Evolutionary conservation across 2,888 invertebrate genomes (phyloP).

Genomic region (Ectemnius continuus): DNA sequence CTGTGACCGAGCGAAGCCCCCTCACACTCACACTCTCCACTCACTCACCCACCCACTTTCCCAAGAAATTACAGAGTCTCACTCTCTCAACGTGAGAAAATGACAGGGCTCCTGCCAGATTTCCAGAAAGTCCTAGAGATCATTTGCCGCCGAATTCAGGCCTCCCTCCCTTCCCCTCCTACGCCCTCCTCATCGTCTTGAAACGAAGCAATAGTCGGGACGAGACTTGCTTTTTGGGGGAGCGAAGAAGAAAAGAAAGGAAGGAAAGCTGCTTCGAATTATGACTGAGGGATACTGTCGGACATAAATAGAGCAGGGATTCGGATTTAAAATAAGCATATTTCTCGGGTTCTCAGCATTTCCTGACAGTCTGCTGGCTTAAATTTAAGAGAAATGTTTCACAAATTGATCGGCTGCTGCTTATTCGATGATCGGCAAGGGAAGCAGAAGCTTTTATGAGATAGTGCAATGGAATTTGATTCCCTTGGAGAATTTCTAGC

Average conservation of each 20-base stretch:
- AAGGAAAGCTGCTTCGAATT: conserved; percentile 21
- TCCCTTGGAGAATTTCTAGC: background rate
- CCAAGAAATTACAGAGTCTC: conserved; percentile 54
- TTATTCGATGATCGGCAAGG: background rate
- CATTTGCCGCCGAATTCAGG: conserved; percentile 5
- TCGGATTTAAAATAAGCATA: conserved; percentile 24
- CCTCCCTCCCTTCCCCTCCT: too few relatives aligned
- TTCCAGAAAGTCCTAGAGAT: conserved; percentile 33
- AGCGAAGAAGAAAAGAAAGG: conserved; percentile 19
- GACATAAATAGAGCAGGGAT: conserved; percentile 24
- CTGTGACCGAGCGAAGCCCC: conserved; percentile 23
- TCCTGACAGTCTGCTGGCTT: background rate
- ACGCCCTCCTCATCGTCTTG: too few relatives aligned
- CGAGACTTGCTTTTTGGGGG: too few relatives aligned
- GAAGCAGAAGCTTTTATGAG: background rate
- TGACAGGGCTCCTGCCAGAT: conserved; percentile 38
- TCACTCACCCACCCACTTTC: conserved; percentile 10
- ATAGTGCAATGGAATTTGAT: background rate
- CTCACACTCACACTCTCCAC: conserved; percentile 29
- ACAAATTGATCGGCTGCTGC: too few relatives aligned
- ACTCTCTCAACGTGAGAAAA: conserved; percentile 66
- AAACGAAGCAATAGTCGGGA: too few relatives aligned
- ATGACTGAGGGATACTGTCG: background rate
- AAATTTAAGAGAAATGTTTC: background rate
- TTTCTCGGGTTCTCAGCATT: conserved; percentile 3